Evolutionary conservation across 2,113 vertebrate species (phyloP), one percentile per base, ranked within the genome.

Genomic region (Nesoenas mayeri): DNA sequence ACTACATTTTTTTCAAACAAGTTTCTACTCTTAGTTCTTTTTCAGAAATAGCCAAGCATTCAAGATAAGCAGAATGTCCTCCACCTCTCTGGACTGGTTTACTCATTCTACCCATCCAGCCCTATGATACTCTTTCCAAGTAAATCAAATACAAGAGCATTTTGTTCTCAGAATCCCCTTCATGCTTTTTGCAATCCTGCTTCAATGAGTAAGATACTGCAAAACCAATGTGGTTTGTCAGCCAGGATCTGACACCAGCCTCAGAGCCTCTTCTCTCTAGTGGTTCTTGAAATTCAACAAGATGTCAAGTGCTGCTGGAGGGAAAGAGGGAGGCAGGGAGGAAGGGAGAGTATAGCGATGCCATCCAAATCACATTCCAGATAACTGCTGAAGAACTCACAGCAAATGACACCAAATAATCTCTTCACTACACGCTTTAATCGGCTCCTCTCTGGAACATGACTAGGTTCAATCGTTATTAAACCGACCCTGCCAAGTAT

Each of bases 361-460:
- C 87, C 53, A 92, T 95, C 90, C 87, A 70, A 95, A 97, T 69
- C 42, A 2, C 24, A 44, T 87, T 94, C 74, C 89, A 95, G 84
- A 88, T 91, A 95, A 96, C 85, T 97, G 86, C 90, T 94, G 85
- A 95, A 97, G 71, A 97, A 92, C 38, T 44, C 83, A 92, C 42
- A 15, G 69, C 74, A 96, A 97, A 91, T 57, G 58, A 91, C 87
- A 96, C 54, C 65, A 87, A 95, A 96, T 91, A 91, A 97, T 95
- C 72, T 94, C 89, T 93, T 96, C 94, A 91, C 88, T 92, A 85
- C 6, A 62, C 66, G 56, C 47, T 83, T 96, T 97, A 97, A 97
- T 91, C 86, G 97, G 64, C 71, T 92, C 72, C 85, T 95, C 72
- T 94, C 69, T 91, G 74, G 82, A 95, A 91, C 32, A 29, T 12